Conservation (phyloP, 2,113 vertebrate genomes). For the Bujurquina vittata region DNA sequence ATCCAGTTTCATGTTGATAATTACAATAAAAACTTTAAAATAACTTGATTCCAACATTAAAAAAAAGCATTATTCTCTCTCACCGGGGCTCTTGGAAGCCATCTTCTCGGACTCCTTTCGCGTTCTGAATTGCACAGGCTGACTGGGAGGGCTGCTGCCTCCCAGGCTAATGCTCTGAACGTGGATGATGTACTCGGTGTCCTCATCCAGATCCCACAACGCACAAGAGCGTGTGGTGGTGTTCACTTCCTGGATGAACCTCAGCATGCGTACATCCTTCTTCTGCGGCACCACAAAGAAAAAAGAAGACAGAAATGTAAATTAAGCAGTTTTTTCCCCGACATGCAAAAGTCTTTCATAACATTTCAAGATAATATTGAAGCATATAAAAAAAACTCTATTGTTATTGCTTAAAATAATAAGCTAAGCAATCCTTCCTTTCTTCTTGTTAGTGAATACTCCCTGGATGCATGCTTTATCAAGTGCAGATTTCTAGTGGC, state of each 20-base stretch:
- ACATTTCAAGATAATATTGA: background rate
- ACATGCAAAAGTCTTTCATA: background rate
- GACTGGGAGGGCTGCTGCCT: constrained; percentile 92
- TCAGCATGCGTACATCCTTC: constrained; percentile 94
- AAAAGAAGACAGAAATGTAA: background rate
- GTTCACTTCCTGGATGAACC: constrained; percentile 98
- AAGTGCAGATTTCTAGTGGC: background rate
- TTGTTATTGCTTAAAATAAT: background rate
- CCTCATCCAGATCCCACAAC: constrained; percentile 95
- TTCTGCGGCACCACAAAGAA: constrained; percentile 79
- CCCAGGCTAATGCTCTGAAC: constrained; percentile 95
- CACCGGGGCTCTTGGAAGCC: constrained; percentile 93
- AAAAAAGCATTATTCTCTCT: constrained; percentile 34
- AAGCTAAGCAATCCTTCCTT: background rate
- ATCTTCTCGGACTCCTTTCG: constrained; percentile 93
- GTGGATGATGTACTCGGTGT: constrained; percentile 95
- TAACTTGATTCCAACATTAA: background rate
- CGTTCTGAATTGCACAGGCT: constrained; percentile 92
- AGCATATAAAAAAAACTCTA: too few relatives aligned
- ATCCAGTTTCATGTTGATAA: background rate
- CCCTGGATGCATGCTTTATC: background rate
- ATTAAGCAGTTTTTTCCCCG: background rate
- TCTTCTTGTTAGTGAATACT: background rate
- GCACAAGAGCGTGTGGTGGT: constrained; percentile 95
- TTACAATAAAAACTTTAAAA: background rate